These are phyloP conservation scores for Aplysia californica DNA, from an alignment of 1,140 invertebrate species.

Conservation along the genomic window DNA sequence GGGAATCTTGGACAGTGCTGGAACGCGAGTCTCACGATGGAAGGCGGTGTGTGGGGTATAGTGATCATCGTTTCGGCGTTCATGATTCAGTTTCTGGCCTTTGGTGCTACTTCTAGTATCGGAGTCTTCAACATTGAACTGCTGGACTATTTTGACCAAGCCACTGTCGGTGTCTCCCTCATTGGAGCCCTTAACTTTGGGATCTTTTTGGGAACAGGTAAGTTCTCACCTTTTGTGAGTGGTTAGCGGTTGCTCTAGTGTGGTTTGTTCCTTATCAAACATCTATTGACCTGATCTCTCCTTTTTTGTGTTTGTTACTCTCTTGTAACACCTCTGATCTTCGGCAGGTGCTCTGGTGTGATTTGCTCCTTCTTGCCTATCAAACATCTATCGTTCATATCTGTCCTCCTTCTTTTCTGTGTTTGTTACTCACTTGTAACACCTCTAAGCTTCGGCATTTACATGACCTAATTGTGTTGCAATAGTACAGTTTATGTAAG, in stretches of 20 bases:
- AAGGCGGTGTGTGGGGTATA: constrained; percentile 41
- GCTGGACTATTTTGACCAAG: constrained; percentile 36
- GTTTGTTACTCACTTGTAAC: no score
- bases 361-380: no score
- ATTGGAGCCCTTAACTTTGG: constrained; percentile 47
- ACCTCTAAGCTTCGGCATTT: no score
- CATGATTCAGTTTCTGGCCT: constrained; percentile 46
- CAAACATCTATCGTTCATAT: no score
- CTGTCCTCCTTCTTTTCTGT: no score
- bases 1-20: not conserved
- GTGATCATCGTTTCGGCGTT: constrained; percentile 44
- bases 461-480: no score
- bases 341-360: no score
- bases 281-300: no score
- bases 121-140: constrained; percentile 52
- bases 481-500: not conserved
- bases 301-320: no score
- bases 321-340: no score
- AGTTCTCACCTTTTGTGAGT: not conserved
- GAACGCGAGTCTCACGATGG: constrained; percentile 17
- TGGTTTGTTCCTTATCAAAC: no score
- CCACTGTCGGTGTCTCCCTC: constrained; percentile 38
- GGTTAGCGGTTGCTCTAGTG: no score
- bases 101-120: constrained; percentile 40
- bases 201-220: constrained; percentile 45